Conservation (phyloP, 2,888 invertebrate genomes). For the Ceramica pisi region DNA sequence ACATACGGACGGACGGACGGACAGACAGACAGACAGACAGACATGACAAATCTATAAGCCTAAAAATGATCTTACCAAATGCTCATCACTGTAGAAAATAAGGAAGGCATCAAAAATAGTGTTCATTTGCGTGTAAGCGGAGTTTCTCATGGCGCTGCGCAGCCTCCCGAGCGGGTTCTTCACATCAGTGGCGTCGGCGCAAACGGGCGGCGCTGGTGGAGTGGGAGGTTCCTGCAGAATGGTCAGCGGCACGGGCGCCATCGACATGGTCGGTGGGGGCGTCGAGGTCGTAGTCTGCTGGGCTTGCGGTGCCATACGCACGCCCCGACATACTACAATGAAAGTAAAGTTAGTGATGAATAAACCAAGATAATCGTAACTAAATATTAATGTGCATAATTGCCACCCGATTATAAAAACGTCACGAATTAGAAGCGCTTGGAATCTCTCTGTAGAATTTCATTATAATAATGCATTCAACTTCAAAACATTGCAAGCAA, state of each 20-base stretch:
- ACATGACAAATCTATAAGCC: too few species aligned
- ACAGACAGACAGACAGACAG: too few species aligned
- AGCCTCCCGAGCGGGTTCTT: constrained; percentile 81
- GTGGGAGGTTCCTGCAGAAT: constrained; percentile 74
- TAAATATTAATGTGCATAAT: neutral
- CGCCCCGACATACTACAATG: constrained; percentile 76
- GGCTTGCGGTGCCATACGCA: constrained; percentile 68
- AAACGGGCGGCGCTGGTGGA: constrained; percentile 70
- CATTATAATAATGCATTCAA: constrained; percentile 3
- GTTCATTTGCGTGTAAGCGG: constrained; percentile 80
- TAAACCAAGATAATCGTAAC: neutral
- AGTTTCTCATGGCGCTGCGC: constrained; percentile 88
- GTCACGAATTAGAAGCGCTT: neutral
- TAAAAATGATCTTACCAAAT: constrained; percentile 91
- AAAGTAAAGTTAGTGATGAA: neutral
- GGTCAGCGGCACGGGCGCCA: constrained; percentile 70
- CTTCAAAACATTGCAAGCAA: constrained; percentile 16
- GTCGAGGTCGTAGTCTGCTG: constrained; percentile 64
- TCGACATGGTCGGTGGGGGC: constrained; percentile 64
- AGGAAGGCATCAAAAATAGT: constrained; percentile 93
- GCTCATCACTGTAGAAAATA: constrained; percentile 95
- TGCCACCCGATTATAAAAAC: neutral
- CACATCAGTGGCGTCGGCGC: constrained; percentile 76
- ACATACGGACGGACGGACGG: too few species aligned
- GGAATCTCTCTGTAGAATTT: neutral